A percentile compares a stretch with the other conserved stretches of the same genome.
Conservation (phyloP, 2,113 vertebrate genomes). For the Psephotus haematonotus region DNA sequence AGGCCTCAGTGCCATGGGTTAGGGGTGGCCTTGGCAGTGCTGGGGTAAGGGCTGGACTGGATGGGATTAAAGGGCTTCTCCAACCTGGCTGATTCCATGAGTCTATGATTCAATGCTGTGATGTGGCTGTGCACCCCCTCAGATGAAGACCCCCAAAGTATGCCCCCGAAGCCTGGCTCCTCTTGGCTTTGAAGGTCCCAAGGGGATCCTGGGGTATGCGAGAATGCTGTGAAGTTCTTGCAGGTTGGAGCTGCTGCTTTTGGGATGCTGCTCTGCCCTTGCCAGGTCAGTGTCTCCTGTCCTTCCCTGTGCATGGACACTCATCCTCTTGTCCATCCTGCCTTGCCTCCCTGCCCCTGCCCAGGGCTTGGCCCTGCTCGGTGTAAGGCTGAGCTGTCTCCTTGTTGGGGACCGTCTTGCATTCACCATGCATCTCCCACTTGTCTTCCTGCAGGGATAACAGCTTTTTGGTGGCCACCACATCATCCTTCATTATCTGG, state of each 20-base stretch:
- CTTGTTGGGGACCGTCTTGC: not conserved
- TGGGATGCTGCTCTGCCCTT: not conserved
- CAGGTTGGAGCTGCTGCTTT: not conserved
- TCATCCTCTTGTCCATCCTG: not conserved
- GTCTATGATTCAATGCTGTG: not conserved
- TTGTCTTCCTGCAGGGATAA: not conserved
- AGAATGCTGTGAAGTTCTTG: not conserved
- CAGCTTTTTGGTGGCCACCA: rapidly evolving
- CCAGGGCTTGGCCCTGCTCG: not conserved
- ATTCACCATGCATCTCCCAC: not conserved
- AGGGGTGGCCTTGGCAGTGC: not conserved
- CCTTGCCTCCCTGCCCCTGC: not conserved
- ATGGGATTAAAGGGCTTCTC: not conserved
- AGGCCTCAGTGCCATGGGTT: not conserved
- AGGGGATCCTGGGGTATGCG: not conserved
- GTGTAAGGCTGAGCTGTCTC: not conserved
- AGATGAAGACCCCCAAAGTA: not conserved
- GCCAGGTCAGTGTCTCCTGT: not conserved
- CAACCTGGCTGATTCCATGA: not conserved
- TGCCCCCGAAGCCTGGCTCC: not conserved
- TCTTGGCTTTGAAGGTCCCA: not conserved
- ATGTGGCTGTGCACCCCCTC: not conserved
- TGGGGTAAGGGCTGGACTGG: not conserved
- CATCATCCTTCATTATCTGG: not conserved
- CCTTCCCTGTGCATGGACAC: not conserved